Base-by-base conservation (phyloP, 2,797 vertebrate genomes). In the Chrysocyon brachyurus region DNA sequence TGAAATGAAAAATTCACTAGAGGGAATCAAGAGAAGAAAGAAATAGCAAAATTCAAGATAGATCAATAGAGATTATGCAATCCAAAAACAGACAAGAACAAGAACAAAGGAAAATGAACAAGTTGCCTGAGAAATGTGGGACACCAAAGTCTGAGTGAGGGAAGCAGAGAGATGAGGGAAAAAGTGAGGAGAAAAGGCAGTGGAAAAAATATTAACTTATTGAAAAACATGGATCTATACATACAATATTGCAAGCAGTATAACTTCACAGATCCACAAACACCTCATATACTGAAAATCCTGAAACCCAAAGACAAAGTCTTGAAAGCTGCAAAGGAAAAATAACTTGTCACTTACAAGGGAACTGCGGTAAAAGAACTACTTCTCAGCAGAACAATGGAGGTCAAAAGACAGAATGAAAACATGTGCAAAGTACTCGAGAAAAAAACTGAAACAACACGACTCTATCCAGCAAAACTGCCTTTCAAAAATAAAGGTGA, bases 401-500 rank as follows among this genome's bases (percentile, higher is more conserved):
- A 57, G 54, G 24, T 86, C 40, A 93, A 36, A 86, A 72, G 24
- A 64, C 14, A 93, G 19, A 63, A 31, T 54, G 36, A 90, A 91
- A 94, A 82, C 59, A 31, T 5, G 64, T 57, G 66, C 66, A 46
- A 73, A 59, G 19, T 54, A 49, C 9, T 68, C 22, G 70, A 81
- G 15, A 22, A 87, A 90, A 88, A 63, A 68, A 64, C 22, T 61
- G 31, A 66, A 57, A 64, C 5, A 52, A 93, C n/a, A 19, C 36
- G 33, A 15, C 59, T 78, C 63, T 73, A 86, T 64, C 57, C 31
- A 90, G 63, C 31, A 81, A 86, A 96, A 33, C 33, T 84, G 85
- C 15, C 81, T 70, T 96, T 96, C 54, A 89, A 85, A 96, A 85
- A 70, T 70, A 17, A 92, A 78, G 17, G 17, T 73, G 33, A 83